Evolutionary conservation across 1,140 invertebrate species (phyloP), one percentile per base, ranked within the genome.

Genomic region (Euborellia annulipes): DNA sequence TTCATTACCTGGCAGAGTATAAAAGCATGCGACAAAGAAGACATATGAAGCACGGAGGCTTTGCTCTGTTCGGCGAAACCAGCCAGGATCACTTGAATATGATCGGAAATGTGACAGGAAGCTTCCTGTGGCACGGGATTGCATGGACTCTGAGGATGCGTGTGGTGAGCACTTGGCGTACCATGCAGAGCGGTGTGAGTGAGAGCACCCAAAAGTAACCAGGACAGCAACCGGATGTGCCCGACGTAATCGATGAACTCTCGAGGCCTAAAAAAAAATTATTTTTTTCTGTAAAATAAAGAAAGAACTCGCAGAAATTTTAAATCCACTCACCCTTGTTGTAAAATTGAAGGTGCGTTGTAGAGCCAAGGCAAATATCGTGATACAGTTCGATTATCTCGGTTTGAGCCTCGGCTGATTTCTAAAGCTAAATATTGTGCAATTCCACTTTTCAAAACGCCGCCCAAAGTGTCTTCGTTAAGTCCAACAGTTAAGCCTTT

Each of bases 1-100:
- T 38, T 23, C 23, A 16, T 47, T 65, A 75, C 74, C 62, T 88
- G 83, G 55, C 83, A 87, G 21, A 86, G 63, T 43, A 84, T 79
- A 54, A 88, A 88, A 2, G 81, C 82, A 56, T 85, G 78, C 60
- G 83, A 86, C 8, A 88, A 60, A 13, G 82, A 82, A 32, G 87
- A 92, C 90, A 97, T 95, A 58, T 97, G 90, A 22, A 87, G 70
- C 1, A 90, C 76, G 3, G 81, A 85, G 3, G 82, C 72, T 67
- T 93, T 95, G 3, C 84, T 84, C 58, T 95, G 90, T 63, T 98
- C 94, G 30, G 90, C 88, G 73, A 98, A 98, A 9, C 90, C 92
- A 14, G 88, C 82, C 64, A 98, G 78, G 52, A 88, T 83, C 43
- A 91, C 85, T 72, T 98, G 89, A 47, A 98, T 81, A 60, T 97